Base-by-base conservation (phyloP, 2,113 vertebrate genomes). In the Sterna hirundo region DNA sequence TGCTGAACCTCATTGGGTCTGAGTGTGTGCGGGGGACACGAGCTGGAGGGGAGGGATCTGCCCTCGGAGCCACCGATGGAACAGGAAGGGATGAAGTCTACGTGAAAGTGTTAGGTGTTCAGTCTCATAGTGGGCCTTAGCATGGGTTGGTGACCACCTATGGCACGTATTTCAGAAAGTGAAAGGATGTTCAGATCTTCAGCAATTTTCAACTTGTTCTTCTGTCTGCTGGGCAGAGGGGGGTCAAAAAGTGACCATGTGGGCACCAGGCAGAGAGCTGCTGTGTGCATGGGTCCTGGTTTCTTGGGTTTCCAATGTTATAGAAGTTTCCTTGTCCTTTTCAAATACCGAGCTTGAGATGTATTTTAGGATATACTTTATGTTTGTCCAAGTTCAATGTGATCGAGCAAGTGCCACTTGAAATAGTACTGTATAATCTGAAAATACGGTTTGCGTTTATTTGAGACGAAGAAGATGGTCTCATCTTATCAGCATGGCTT, bases 281-380 rank as follows among this genome's bases (percentile, higher is more conserved):
- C 75, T 30, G 8, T 3, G 13, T 10, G 13, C 58, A 15, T 3
- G 2, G 14, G 13, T 40, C 23, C n/a, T 77, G 25, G 5, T 23
- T 70, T 30, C 72, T 62, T 44, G 78, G 16, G 10, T 75, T 61
- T 47, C n/a, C 40, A 44, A 0, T 8, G 5, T 47, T 10, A 10
- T 0, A 40, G 49, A 62, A 30, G 15, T 36, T 78, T 40, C 34
- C 18, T 74, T 0, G 0, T 51, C 23, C 44, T 23, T 49, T 38
- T 13, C 1, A 0, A 54, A 30, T 9, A 23, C 40, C 2, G 1
- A 36, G 25, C 36, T 66, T 55, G 5, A 44, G 51, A 4, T 30
- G 21, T 26, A 25, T 25, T 51, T 36, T 40, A 38, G 36, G 40
- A 22, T 51, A 5, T 11, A 20, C n/a, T 61, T 42, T 36, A 19